phyloP scores from a whole-genome alignment of 2,797 vertebrate species.

The Protonibea diacanthus region DNA sequence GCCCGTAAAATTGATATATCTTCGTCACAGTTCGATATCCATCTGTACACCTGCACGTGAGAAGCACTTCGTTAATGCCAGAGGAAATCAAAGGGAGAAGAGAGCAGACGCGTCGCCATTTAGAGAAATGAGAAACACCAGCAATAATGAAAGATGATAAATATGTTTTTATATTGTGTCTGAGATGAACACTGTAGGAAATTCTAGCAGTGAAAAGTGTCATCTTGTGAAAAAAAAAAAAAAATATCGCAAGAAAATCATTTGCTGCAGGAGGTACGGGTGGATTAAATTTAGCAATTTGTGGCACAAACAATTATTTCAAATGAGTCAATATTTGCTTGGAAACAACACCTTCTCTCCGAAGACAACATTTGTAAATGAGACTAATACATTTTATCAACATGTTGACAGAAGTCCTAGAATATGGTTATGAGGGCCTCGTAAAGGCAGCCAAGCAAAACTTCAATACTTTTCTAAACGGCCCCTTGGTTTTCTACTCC shows the following conservation, averaged over 20 bases:
- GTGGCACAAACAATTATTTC: constrained; percentile 69
- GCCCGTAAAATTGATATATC: constrained; percentile 27
- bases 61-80: constrained; percentile 44
- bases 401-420: constrained; percentile 76
- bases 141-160: constrained; percentile 37
- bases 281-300: constrained; percentile 71
- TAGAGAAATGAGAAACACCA: constrained; percentile 38
- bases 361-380: constrained; percentile 75
- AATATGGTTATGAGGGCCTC: constrained; percentile 72
- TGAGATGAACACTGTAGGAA: constrained; percentile 36
- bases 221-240: constrained; percentile 1
- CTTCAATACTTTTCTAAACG: constrained; percentile 76
- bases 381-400: constrained; percentile 77
- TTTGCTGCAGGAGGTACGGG: constrained; percentile 45
- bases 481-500: constrained; percentile 66
- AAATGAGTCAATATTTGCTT: constrained; percentile 78
- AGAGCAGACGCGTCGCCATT: constrained; percentile 45
- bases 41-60: constrained; percentile 37
- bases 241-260: constrained; percentile 23
- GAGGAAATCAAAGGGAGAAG: constrained; percentile 54
- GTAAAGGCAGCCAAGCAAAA: constrained; percentile 82
- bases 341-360: constrained; percentile 63
- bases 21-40: constrained; percentile 50
- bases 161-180: constrained; percentile 47
- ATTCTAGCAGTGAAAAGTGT: constrained; percentile 16